Percentiles rank a stretch among this genome's conserved stretches.
Conservation (phyloP, 2,113 vertebrate genomes). For the Zosterops hypoxanthus region DNA sequence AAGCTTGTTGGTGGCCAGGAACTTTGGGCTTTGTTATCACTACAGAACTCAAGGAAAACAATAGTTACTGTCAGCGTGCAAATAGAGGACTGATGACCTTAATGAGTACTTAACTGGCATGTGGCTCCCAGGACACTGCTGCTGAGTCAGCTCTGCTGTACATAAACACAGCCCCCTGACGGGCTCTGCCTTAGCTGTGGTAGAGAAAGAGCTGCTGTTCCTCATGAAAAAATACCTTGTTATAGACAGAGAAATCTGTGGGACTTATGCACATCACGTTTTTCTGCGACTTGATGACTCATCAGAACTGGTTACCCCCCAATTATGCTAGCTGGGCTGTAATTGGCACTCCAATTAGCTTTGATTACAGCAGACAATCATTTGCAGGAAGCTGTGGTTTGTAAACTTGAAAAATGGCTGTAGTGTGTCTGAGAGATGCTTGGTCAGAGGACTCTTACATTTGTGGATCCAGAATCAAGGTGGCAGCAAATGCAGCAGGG, state of each 20-base stretch:
- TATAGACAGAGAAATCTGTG: not conserved
- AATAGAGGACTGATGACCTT: not conserved
- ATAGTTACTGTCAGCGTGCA: not conserved
- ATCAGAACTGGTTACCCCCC: constrained; percentile 44
- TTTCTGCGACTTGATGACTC: constrained; percentile 10
- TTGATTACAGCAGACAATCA: constrained; percentile 27
- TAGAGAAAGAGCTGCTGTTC: constrained; percentile 3
- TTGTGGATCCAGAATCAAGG: not conserved
- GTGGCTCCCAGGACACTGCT: not conserved
- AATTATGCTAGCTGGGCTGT: constrained; percentile 26
- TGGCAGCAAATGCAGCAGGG: not conserved
- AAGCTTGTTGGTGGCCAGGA: not conserved
- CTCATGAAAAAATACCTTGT: constrained; percentile 1
- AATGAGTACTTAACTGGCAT: not conserved
- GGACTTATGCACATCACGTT: constrained; percentile 9
- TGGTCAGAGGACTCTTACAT: not conserved
- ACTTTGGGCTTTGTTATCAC: not conserved
- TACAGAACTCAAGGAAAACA: not conserved
- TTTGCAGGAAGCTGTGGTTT: constrained; percentile 6
- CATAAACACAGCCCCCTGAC: not conserved
- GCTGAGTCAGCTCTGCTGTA: constrained; percentile 7
- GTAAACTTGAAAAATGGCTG: constrained; percentile 33
- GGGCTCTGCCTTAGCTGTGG: not conserved
- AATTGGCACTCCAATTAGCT: constrained; percentile 61
- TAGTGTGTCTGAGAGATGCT: constrained; percentile 16